Base-by-base conservation (phyloP, 2,113 vertebrate species). In the Urocitellus parryii region DNA sequence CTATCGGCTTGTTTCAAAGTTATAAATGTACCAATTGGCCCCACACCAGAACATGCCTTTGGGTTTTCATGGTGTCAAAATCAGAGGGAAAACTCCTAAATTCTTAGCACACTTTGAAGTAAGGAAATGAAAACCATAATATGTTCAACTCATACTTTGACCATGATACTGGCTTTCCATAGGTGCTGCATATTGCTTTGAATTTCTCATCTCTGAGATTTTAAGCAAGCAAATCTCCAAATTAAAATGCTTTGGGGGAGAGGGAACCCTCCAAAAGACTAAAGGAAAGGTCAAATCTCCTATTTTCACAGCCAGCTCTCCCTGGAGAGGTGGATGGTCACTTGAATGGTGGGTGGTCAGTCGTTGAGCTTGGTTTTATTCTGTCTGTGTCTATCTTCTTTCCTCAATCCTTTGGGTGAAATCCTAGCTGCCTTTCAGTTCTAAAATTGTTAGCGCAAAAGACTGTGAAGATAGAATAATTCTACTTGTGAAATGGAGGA, bases 1-100 rank as follows among this genome's bases (percentile, higher is more conserved):
- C 84, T 95, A 37, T 82, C 56, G 67, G 42, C 24, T 82, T 2
- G 87, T 96, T 92, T 76, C 74, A 94, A 72, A 94, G 78, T 65
- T 91, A 51, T 88, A 88, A 88, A 84, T 78, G 53, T 12, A 76
- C 18, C 20, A 45, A 45, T 86, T 94, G 61, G 48, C 22, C 32
- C 4, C 22, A 34, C 13, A 61, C n/a, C 39, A 87, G 45, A 80
- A 68, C 34, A 42, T 70, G 56, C 25, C 17, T 94, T 58, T 77
- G 80, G 48, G 22, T 61, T 88, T 86, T 92, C 53, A 90, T 48
- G 34, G 27, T 80, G 5, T 74, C 48, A 56, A 94, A 97, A 86
- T 70, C 22, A 68, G 20, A 5, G 24, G 39, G 7, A 37, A 79
- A 87, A 78, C n/a, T 18, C 24, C 63, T 37, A 65, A 92, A 53